phyloP scores from a whole-genome alignment of 2,113 vertebrate genomes.

The Pyxicephalus adspersus region DNA sequence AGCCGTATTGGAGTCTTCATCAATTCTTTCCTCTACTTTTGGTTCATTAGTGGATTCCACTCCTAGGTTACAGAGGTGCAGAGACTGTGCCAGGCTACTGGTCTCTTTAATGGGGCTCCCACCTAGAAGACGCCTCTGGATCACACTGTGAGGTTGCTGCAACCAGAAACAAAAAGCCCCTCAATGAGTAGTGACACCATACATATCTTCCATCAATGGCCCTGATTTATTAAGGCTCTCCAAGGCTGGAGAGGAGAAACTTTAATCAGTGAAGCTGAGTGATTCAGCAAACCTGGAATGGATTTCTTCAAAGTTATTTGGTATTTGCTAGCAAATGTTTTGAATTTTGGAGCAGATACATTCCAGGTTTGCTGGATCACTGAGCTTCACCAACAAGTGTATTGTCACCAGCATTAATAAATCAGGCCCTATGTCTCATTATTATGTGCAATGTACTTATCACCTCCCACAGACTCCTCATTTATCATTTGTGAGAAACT shows the following conservation, averaged over 20 bases:
- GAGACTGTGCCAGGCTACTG: not conserved
- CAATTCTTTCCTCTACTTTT: constrained; percentile 5
- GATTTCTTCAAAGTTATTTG: no score
- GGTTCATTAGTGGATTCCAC: not conserved
- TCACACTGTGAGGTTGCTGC: constrained; percentile 90
- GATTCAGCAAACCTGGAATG: no score
- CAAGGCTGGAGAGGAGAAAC: no score
- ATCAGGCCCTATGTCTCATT: not conserved
- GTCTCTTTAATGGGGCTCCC: constrained; percentile 74
- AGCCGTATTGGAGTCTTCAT: constrained; percentile 48
- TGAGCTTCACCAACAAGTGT: no score
- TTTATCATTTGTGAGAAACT: no score
- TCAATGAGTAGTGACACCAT: not conserved
- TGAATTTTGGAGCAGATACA: no score
- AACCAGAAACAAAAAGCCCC: constrained; percentile 43
- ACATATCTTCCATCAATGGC: not conserved
- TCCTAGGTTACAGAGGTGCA: constrained; percentile 63
- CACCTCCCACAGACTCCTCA: not conserved
- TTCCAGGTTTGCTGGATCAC: no score
- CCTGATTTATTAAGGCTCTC: no score
- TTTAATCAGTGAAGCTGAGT: no score
- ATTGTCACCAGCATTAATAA: no score
- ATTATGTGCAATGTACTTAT: not conserved
- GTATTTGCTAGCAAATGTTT: no score
- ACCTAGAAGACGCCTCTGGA: constrained; percentile 88